Evolutionary conservation across 1,140 invertebrate genomes (phyloP), one percentile per base, ranked within the genome.

Genomic region (Pseudachorutes palmiensis): DNA sequence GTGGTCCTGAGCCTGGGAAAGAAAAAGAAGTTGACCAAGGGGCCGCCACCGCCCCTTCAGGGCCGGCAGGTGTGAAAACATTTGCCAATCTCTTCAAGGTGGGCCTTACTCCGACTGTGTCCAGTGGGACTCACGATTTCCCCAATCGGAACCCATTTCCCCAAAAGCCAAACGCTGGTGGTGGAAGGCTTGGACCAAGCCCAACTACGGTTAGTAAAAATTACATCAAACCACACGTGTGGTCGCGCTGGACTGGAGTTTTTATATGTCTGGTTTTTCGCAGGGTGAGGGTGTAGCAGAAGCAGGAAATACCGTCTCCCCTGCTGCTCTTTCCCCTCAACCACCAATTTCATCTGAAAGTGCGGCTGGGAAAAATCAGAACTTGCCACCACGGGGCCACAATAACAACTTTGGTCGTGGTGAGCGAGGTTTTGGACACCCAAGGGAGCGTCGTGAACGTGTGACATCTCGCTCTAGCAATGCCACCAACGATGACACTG

Each of bases 51-150:
- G 12, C 26, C 2, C 48, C 64, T 64, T 65, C 48, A 5, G 33
- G 26, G 19, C 22, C 28, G 28, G 64, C 28, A 19, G 55, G 14
- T 63, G 36, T 41, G 57, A 71, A 68, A 62, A 71, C 72, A 14
- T 74, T 70, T 65, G 72, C 72, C 16, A 74, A 74, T 63, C 66
- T 74, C 19, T 71, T 71, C 66, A 74, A 74, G 63, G 67, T 36
- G 51, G 61, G 26, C 61, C 49, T 62, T 28, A 28, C 65, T n/a
- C 59, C 73, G 22, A 58, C 67, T 28, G 51, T 60, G 14, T 55
- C 36, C 19, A 30, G 24, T 48, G 29, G 28, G 36, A 24, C 24
- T 24, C 51, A 55, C 24, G 51, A 55, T 5, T 55, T 55, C 51
- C 9, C 59, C 73, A n/a, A 57, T 69, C 28, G 31, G 9, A 55